Base-by-base conservation (phyloP, 2,113 vertebrate genomes). In the Phaethon lepturus region DNA sequence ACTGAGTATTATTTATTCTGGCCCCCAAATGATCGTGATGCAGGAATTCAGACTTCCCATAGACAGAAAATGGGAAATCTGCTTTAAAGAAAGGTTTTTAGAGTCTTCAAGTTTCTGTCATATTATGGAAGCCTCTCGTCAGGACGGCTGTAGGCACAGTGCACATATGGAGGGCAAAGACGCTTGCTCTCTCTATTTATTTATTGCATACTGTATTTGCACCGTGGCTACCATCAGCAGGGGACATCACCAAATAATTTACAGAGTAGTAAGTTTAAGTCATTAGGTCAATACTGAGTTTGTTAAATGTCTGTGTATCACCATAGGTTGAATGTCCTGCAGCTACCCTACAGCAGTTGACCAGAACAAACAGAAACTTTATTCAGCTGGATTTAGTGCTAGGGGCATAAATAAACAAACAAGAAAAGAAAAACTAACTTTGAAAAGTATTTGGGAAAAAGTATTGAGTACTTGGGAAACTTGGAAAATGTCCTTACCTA, bases 381-480 rank as follows among this genome's bases (percentile, higher is more conserved):
- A 44, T 59, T 64, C 35, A 45, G 45, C 18, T n/a, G 35, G 44
- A 22, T 72, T 64, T 40, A 86, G 23, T 33, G 25, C 47, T 44
- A 56, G 8, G 29, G 7, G 16, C 4, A 63, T 26, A 40, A 80
- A 55, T 33, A 58, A 86, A 73, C 35, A 64, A 53, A 44, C 5
- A 71, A 58, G 38, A 71, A 67, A 72, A 71, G 11, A 89, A 71
- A 44, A 76, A 53, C 1, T 10, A 82, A 90, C 53, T 84, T 78
- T 26, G 55, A 59, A 44, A 97, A 95, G 42, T 84, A 56, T 74
- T 90, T n/a, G 35, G 83, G 11, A 11, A 35, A 38, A 93, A 93
- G 49, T 56, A 66, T 17, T 76, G 33, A 31, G 59, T 79, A 64
- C 75, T 60, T 53, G 56, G 40, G 49, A 84, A 88, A 88, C 76